Conservation (phyloP, 2,113 vertebrate species). For the Cricetomys ansorgei region DNA sequence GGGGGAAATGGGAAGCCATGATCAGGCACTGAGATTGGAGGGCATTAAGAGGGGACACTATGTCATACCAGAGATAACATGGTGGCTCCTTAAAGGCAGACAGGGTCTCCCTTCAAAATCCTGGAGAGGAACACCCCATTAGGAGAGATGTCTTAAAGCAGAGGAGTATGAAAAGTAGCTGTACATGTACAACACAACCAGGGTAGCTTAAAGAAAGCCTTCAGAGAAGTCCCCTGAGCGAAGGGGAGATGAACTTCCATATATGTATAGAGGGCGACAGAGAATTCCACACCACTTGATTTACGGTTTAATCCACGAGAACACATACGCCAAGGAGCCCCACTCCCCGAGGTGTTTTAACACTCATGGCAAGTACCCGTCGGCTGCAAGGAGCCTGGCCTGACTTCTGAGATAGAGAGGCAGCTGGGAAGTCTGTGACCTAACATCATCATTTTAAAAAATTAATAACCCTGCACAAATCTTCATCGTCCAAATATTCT, state of each 20-base stretch:
- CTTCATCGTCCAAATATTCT: conserved; percentile 14
- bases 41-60: too few relatives aligned
- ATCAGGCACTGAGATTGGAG: background rate
- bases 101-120: background rate
- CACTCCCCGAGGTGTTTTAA: background rate
- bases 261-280: background rate
- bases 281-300: background rate
- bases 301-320: background rate
- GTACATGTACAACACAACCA: background rate
- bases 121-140: background rate
- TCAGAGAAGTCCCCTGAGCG: background rate
- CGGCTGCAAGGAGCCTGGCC: background rate
- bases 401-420: background rate
- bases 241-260: background rate
- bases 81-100: background rate
- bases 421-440: background rate
- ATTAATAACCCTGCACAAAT: background rate
- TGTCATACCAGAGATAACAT: background rate
- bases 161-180: background rate
- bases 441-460: background rate
- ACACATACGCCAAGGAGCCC: background rate
- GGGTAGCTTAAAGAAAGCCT: too few relatives aligned
- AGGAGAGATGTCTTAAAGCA: background rate
- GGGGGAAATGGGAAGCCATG: background rate
- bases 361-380: background rate